Base-by-base conservation (phyloP, 2,888 invertebrate genomes). In the Drosophila anomalata region DNA sequence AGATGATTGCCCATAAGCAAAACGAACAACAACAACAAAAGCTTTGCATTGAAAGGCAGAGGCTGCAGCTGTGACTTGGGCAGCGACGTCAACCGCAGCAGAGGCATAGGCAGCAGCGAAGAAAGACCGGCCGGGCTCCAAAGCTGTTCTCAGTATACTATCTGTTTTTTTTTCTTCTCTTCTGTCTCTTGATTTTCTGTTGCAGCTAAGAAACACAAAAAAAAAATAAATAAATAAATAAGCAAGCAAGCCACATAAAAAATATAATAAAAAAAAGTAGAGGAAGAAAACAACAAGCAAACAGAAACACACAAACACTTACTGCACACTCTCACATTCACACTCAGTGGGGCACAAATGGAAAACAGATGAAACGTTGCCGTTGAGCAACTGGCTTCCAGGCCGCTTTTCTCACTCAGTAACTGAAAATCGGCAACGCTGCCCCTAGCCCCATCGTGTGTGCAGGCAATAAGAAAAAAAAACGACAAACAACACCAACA, bases 1-100 rank as follows among this genome's bases (percentile, higher is more conserved):
- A 84, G 84, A 84, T 84, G 84, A 84, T 87, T 84, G 84, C 78
- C 84, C 87, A 87, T 82, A 87, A 87, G 87, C 85, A 87, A 81
- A 80, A 53, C 73, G 65, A 78, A 73, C 71, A 77, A 20, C 53
- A 62, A 26, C 70, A 73, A 46, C 12, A 69, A 70, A 70, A 73
- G 73, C 70, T 71, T 71, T 57, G 71, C 62, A 57, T 51, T 41
- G 41, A 59, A 63, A 54, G 50, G 50, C 70, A 31, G 55, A 55
- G 48, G 55, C 55, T 55, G 55, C 55, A 55, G 55, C 55, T 55
- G 55, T 58, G 14, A 26, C 42, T 48, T 29, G 39, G 14, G 26
- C 52, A 52, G 50, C 42, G 29, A 31, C 52, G 58, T 47, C 42
- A 14, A 17, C 54, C 4, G 36, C 42, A 14, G 36, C 63, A 22